These are phyloP conservation scores for Agonum fuliginosum DNA, from an alignment of 2,888 invertebrate genomes.

Conservation along the genomic window DNA sequence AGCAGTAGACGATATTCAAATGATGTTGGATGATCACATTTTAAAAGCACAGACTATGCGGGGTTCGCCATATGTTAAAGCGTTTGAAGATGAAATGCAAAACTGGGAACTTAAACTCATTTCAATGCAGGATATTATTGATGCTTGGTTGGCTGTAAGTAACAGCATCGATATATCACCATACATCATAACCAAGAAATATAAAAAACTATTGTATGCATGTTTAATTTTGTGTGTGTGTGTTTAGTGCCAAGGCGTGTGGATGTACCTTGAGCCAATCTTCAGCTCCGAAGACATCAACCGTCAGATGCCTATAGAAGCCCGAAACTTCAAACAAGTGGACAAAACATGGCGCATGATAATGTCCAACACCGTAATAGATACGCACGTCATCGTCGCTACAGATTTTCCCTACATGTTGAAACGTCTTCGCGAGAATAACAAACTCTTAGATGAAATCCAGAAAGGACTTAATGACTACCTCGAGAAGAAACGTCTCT, in stretches of 20 bases:
- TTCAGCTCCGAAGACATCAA: conserved; percentile 98
- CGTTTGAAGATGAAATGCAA: conserved; percentile 90
- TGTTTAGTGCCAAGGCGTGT: conserved; percentile 87
- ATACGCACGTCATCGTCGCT: conserved; percentile 80
- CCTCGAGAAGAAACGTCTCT: conserved; percentile 93
- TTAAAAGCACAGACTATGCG: conserved; percentile 98
- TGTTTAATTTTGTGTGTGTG: no score
- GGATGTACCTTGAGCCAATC: conserved; percentile 98
- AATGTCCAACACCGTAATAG: conserved; percentile 81
- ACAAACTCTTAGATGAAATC: conserved; percentile 88
- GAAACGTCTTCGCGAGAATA: conserved; percentile 82
- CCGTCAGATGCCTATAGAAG: conserved; percentile 98
- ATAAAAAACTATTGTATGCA: no score
- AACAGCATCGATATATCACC: no score
- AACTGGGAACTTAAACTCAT: conserved; percentile 94
- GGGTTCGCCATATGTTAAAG: conserved; percentile 94
- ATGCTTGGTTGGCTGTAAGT: conserved; percentile 90
- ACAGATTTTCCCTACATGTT: conserved; percentile 85
- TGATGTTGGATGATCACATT: conserved; percentile 95
- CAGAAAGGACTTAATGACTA: conserved; percentile 95
- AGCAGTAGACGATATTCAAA: conserved; percentile 88
- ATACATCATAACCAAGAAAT: no score
- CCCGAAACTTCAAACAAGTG: conserved; percentile 92
- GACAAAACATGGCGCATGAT: conserved; percentile 91
- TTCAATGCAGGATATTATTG: conserved; percentile 95